Evolutionary conservation across 1,140 invertebrate genomes (phyloP), one percentile per base, ranked within the genome.

Genomic region (Drepana arcuata): DNA sequence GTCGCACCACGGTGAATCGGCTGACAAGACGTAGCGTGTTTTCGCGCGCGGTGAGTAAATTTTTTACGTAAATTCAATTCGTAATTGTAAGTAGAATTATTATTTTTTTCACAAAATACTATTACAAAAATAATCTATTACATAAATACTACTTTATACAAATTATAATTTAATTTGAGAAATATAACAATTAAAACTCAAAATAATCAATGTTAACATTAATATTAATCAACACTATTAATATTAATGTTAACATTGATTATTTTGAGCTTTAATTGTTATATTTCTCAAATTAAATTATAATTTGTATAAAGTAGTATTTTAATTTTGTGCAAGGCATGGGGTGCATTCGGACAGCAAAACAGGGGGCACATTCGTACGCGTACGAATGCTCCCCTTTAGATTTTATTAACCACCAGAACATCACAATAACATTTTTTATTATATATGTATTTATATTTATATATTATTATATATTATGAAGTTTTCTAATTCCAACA

Each of bases 401-500:
- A 21, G 18, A 21, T 21, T 21, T 4, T 21, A 5, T 21, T 21
- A 5, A 21, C 18, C 18, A 5, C 18, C 18, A 5, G 9, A 21
- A 21, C 18, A 21, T 21, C 9, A 21, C 4, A n/a, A n/a, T n/a
- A n/a, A n/a, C n/a, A n/a, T n/a, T n/a, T n/a, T n/a, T n/a, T n/a
- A n/a, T n/a, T n/a, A n/a, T n/a, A n/a, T n/a, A n/a, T n/a, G n/a
- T n/a, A n/a, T n/a, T n/a, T n/a, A n/a, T n/a, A n/a, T n/a, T n/a
- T n/a, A n/a, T n/a, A n/a, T n/a, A n/a, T n/a, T n/a, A n/a, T n/a
- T n/a, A n/a, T n/a, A n/a, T n/a, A n/a, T n/a, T n/a, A n/a, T n/a
- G n/a, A n/a, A 16, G 29, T 30, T 15, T 30, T 30, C 3, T 15
- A 14, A 2, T 30, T 30, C 14, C 86, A 85, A 23, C 92, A 71